These are phyloP conservation scores for Actinia tenebrosa DNA, from an alignment of 64 coral and sea anemone genomes.

Conservation along the genomic window DNA sequence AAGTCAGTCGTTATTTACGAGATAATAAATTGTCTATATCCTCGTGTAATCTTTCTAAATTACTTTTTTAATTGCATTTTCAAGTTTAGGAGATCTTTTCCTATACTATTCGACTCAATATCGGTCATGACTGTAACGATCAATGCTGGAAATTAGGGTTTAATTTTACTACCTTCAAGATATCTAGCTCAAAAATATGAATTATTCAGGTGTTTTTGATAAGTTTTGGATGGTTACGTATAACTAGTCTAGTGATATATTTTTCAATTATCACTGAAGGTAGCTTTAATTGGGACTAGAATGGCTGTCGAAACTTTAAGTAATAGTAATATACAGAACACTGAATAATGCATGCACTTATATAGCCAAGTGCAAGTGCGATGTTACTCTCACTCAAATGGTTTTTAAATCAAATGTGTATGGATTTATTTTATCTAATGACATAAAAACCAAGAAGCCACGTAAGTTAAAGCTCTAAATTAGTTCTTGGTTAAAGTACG, in stretches of 20 bases:
- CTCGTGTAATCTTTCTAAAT: conserved; percentile 15
- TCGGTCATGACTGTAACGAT: not conserved
- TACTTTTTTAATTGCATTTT: conserved; percentile 9
- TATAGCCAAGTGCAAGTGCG: not conserved
- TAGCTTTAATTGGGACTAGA: not conserved
- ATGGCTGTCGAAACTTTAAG: not conserved
- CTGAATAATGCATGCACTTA: conserved; percentile 9
- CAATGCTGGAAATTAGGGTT: not conserved
- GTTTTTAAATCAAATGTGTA: not conserved
- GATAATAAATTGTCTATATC: conserved; percentile 5
- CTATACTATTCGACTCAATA: not conserved
- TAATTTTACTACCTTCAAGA: not conserved
- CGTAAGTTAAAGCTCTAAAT: not conserved
- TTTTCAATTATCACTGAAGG: not conserved
- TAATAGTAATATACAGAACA: not conserved
- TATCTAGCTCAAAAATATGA: not conserved
- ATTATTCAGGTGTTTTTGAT: not conserved
- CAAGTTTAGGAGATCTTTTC: not conserved
- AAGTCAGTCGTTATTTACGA: conserved; percentile 12
- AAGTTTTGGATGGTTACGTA: not conserved
- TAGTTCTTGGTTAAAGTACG: too few relatives aligned
- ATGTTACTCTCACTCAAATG: not conserved
- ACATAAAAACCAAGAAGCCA: not conserved
- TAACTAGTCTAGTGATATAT: not conserved
- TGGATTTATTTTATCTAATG: not conserved